phyloP scores from a whole-genome alignment of 2,888 invertebrate genomes.

The Adelphocoris suturalis region DNA sequence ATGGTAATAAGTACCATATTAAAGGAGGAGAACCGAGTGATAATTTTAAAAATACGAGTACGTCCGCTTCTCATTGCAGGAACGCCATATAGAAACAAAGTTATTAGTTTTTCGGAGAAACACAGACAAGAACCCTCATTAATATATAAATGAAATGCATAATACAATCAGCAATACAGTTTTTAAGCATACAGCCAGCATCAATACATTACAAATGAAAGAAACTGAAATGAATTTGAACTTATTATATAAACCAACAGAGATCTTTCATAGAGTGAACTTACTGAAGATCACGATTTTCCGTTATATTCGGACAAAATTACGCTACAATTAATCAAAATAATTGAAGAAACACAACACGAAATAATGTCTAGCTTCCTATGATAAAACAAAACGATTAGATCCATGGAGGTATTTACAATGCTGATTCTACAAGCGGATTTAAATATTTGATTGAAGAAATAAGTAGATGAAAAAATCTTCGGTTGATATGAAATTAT shows the following conservation, averaged over 20 bases:
- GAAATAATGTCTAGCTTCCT: constrained; percentile 31
- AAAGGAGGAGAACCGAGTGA: too few species aligned
- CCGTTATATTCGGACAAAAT: not conserved
- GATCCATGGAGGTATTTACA: not conserved
- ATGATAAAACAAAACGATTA: constrained; percentile 9
- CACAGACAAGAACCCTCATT: too few species aligned
- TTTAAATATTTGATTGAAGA: not conserved
- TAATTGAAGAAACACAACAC: not conserved
- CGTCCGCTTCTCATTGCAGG: too few species aligned
- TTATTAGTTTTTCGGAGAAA: too few species aligned
- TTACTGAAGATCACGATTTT: constrained; percentile 2
- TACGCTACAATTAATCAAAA: not conserved
- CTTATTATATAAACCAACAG: not conserved
- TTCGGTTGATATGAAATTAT: not conserved
- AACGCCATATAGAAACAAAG: too few species aligned
- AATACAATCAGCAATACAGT: too few species aligned
- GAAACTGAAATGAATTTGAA: not conserved
- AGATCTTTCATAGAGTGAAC: constrained; percentile 25
- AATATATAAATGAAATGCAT: too few species aligned
- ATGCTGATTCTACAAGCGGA: constrained; percentile 13
- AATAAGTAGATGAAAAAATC: not conserved
- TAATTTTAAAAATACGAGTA: too few species aligned
- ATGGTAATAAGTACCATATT: too few species aligned
- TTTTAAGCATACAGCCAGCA: not conserved
- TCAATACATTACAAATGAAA: not conserved